Base-by-base conservation (phyloP, 2,888 invertebrate genomes). In the Cecidostiba fungosa region DNA sequence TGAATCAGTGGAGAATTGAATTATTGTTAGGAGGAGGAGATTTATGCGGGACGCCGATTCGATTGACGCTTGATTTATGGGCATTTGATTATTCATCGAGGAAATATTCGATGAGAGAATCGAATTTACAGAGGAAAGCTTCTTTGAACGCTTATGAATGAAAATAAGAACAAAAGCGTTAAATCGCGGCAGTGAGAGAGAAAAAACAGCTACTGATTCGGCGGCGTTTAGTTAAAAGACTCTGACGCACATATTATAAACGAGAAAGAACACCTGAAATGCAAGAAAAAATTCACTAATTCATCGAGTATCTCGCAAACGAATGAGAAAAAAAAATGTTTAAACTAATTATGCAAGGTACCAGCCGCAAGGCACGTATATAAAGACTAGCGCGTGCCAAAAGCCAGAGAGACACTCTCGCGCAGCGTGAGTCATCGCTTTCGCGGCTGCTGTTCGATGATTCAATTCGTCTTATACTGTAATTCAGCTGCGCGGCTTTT, bases 281-380 rank as follows among this genome's bases (percentile, higher is more conserved):
- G 47, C 47, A 47, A 47, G 19, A 19, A 50, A 19, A 50, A 16
- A 19, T 39, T 0, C 6, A 39, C 36, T 8, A 39, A 8, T 39
- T 39, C 8, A 39, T 39, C 5, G 6, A 39, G 36, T 39, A 39
- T 39, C 6, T 8, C 39, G 5, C 39, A 39, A 39, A 8, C 8
- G 0, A 39, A 39, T 1, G 6, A 39, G 8, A 39, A 12, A 43
- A 12, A 43, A 12, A 2, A 36, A 69, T 70, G 69, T 83, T 83
- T 78, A 78, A 83, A 78, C 62, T 78, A 83, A 83, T 72, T 83
- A 83, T 83, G 62, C 73, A 79, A 73, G 54, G 14, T 32, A 69
- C 5, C 5, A 32, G 14, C 3, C 3, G 14, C 32, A 62, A 16
- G 29, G 0, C n/a, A 23, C 23, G n/a, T 62, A 5, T n/a, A n/a